Conservation (phyloP, 2,797 vertebrate genomes). For the Artibeus lituratus region DNA sequence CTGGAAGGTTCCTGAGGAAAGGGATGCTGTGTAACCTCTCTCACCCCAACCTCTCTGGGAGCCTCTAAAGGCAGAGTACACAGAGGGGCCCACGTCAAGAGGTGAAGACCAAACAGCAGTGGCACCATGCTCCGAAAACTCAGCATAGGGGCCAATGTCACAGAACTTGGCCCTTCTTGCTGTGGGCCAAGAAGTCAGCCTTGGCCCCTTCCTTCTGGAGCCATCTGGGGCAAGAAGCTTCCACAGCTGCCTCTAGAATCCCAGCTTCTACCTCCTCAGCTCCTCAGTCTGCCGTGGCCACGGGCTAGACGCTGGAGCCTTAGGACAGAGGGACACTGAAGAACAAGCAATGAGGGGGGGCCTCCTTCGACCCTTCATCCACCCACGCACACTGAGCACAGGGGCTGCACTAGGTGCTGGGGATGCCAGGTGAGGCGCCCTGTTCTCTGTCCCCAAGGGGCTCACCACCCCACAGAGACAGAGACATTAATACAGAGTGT, state of each 20-base stretch:
- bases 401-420: neutral
- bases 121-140: neutral
- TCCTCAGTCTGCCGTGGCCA: rapidly evolving
- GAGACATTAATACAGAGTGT: rapidly evolving
- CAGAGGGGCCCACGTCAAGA: neutral
- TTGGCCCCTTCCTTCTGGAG: neutral
- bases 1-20: neutral
- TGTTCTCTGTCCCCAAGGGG: neutral
- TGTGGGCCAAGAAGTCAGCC: neutral
- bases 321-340: neutral
- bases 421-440: neutral
- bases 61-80: neutral
- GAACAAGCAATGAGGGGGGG: neutral
- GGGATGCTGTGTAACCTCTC: neutral
- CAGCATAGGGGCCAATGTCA: neutral
- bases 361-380: neutral
- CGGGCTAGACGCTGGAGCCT: neutral
- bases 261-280: neutral
- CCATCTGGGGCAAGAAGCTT: neutral
- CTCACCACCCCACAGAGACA: neutral
- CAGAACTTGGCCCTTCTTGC: neutral
- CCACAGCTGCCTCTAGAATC: neutral
- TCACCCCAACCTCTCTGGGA: neutral
- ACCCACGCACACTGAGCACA: rapidly evolving
- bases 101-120: neutral